These are phyloP conservation scores for Oreochromis grahami DNA, from an alignment of 2,797 vertebrate genomes.

Conservation along the genomic window DNA sequence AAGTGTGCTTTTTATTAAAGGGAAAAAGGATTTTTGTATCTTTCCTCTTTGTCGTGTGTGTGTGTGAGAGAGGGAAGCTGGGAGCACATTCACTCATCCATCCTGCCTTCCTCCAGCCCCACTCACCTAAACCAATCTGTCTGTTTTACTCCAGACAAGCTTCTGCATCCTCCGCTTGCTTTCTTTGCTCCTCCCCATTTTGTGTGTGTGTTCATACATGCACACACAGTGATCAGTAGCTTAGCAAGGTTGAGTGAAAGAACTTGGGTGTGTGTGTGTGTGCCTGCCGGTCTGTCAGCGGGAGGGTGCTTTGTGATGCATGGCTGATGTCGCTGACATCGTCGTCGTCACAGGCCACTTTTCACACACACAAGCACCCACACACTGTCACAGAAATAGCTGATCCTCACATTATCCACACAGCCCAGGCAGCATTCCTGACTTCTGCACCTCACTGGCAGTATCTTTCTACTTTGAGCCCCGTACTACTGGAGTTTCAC, in stretches of 20 bases:
- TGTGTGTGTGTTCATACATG: neutral
- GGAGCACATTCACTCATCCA: neutral
- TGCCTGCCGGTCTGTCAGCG: conserved; percentile 15
- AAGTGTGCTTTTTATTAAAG: neutral
- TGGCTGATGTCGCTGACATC: conserved; percentile 67
- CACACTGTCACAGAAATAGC: conserved; percentile 65
- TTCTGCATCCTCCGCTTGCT: neutral
- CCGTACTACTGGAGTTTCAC: conserved; percentile 41
- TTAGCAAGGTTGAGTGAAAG: conserved; percentile 32
- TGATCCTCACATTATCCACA: conserved; percentile 72
- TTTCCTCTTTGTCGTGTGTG: neutral
- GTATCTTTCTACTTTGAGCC: conserved; percentile 37
- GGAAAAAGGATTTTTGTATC: neutral
- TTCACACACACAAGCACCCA: conserved; percentile 26
- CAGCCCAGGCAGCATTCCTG: conserved; percentile 56
- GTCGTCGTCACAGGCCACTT: conserved; percentile 63
- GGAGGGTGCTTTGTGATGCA: conserved; percentile 71
- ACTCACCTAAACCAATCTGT: neutral
- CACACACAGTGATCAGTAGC: conserved; percentile 57
- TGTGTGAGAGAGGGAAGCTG: neutral
- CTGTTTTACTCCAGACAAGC: neutral
- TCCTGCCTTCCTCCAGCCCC: neutral
- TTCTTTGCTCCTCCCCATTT: conserved; percentile 53
- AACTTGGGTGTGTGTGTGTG: neutral
- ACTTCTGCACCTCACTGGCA: conserved; percentile 47